Evolutionary conservation across 2,113 vertebrate genomes (phyloP), one percentile per base, ranked within the genome.

Genomic region (Zosterops lateralis): DNA sequence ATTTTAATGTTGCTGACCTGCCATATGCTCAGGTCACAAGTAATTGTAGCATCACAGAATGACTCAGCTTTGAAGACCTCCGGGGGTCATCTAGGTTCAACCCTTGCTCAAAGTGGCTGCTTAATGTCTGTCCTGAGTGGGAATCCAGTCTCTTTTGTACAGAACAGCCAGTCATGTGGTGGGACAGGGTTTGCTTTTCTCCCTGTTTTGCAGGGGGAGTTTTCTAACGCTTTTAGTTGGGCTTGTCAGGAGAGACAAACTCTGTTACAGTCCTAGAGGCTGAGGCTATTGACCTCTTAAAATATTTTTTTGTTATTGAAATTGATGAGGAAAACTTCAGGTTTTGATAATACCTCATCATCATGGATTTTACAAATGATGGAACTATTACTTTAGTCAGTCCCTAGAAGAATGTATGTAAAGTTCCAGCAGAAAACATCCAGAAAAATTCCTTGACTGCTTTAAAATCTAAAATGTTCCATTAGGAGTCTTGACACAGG

Each of bases 161-260:
- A 45, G 32, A 45, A 48, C 31, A 68, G 42, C 10, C 32, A 29
- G 26, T 82, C 72, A 26, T 2, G 10, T 60, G 31, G 17, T 0
- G 0, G 4, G 4, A 16, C 21, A 50, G 16, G 7, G 21, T 34
- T 74, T 21, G 28, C 0, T 14, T 31, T 66, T 38, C 31, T 31
- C 4, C 14, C 10, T 7, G 0, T 42, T 57, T 80, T 13, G 7
- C 4, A 5, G 10, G 18, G 18, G 2, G 0, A 40, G 20, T 73
- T 65, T 42, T 74, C 6, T 56, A 45, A 57, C 22, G 40, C 20
- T 73, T 68, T 12, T 42, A 25, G 18, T 26, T 61, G 58, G 10
- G n/a, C 19, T 81, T 87, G 12, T 38, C 14, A 36, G 48, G 54
- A 77, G 44, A 38, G 57, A 17, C 58, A 77, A 3, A 25, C 72